Evolutionary conservation across 2,888 invertebrate genomes (phyloP), one percentile per base, ranked within the genome.

Genomic region (Microchrysa polita): DNA sequence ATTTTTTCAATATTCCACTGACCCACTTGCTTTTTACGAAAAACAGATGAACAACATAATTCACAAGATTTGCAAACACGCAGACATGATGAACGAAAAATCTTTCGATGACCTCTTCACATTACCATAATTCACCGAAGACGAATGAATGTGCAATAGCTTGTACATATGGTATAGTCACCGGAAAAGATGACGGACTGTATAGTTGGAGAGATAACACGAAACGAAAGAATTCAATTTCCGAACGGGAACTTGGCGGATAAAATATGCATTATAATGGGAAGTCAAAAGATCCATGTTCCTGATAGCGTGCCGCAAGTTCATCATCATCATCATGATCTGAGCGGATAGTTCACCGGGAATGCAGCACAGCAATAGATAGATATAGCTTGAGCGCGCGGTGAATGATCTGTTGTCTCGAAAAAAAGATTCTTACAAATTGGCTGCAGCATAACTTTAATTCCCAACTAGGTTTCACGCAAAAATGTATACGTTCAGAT

Each of bases 1-100:
- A n/a, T n/a, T n/a, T n/a, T 44, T 27, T 44, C 61, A 9, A 61
- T 44, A 65, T 65, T 65, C 65, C 44, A 65, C 48, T 65, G 65
- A 65, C 65, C 65, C 65, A 65, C 48, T 44, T 48, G 12, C 65
- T 23, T 22, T 10, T n/a, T n/a, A n/a, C n/a, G n/a, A n/a, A n/a
- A n/a, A 61, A 34, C 7, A 61, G 34, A 61, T 12, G 34, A 40
- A 61, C 18, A 40, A 42, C 23, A 55, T 22, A 55, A 22, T 55
- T 10, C 55, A 2, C 10, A 16, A 55, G 55, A 55, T 16, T 7
- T 55, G 55, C 55, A 55, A 5, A n/a, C n/a, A n/a, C n/a, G n/a
- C n/a, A n/a, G n/a, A n/a, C n/a, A n/a, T n/a, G n/a, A 16, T 20
- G 55, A 16, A 55, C 16, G 18, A 55, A 5, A n/a, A 55, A 55